phyloP scores from a whole-genome alignment of 2,888 invertebrate species.

The Agonum fuliginosum region DNA sequence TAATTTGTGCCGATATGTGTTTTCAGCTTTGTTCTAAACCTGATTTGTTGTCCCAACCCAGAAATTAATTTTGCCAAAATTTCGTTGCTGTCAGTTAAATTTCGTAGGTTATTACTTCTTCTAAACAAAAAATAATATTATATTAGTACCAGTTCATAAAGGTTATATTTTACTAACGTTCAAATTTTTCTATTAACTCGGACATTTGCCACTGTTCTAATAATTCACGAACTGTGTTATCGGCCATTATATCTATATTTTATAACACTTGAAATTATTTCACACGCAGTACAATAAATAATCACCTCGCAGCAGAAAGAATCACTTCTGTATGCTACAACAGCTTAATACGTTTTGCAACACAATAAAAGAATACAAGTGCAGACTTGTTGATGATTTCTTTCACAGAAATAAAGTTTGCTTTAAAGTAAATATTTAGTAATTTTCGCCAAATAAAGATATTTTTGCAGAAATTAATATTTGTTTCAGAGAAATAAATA shows the following conservation, averaged over 20 bases:
- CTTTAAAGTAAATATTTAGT: too few relatives aligned
- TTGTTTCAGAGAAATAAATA: neutral
- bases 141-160: neutral
- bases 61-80: neutral
- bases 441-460: neutral
- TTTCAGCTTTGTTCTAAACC: neutral
- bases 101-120: neutral
- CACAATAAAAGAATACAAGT: neutral
- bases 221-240: neutral
- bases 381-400: neutral
- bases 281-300: neutral
- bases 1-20: too few relatives aligned
- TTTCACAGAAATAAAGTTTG: neutral
- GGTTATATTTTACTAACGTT: neutral
- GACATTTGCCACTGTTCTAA: neutral
- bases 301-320: neutral
- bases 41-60: neutral
- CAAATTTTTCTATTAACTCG: neutral
- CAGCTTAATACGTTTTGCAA: neutral
- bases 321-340: neutral
- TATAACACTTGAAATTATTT: too few relatives aligned
- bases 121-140: neutral
- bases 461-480: neutral
- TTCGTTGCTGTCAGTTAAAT: neutral
- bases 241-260: neutral